Base-by-base conservation (phyloP, 2,113 vertebrate genomes). In the Reinhardtius hippoglossoides region DNA sequence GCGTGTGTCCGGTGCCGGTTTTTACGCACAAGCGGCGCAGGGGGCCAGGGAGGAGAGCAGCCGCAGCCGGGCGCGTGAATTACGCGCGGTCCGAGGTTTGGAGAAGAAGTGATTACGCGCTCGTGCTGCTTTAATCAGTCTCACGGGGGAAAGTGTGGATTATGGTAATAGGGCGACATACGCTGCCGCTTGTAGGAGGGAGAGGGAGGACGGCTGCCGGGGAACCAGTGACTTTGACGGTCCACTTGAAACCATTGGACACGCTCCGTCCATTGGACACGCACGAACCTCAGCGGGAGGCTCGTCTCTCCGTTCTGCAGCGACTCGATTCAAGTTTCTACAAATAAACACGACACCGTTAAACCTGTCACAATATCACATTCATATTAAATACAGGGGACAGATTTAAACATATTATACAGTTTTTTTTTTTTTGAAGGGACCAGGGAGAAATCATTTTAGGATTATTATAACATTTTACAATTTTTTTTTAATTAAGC, bases 51-150 rank as follows among this genome's bases (percentile, higher is more conserved):
- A 48, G 50, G 50, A 52, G 20, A 16, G 44, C 13, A 16, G 44
- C 44, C 44, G 15, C 44, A 18, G 44, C 50, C 50, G 50, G 20
- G 20, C 2, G 20, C 50, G 46, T 50, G 50, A 20, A 54, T 15
- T 13, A 15, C 18, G 50, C 50, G 5, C 50, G 9, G 6, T 18
- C 50, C 6, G 50, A n/a, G 50, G 67, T 88, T 88, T 92, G 92
- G 94, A 94, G 94, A 50, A 69, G 86, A 88, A 94, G 95, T 95
- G 95, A 97, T 97, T 93, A 96, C 94, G 94, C 94, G 93, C 80
- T 93, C 93, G 95, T 93, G 95, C 96, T 96, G 96, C 95, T 95
- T 97, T 98, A 98, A 98, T 98, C 95, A 95, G 96, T 96, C 96
- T 97, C 95, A 9, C 50, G 91, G 86, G 96, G 96, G 95, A 97